Base-by-base conservation (phyloP, 2,113 vertebrate genomes). In the Dromas ardeola region DNA sequence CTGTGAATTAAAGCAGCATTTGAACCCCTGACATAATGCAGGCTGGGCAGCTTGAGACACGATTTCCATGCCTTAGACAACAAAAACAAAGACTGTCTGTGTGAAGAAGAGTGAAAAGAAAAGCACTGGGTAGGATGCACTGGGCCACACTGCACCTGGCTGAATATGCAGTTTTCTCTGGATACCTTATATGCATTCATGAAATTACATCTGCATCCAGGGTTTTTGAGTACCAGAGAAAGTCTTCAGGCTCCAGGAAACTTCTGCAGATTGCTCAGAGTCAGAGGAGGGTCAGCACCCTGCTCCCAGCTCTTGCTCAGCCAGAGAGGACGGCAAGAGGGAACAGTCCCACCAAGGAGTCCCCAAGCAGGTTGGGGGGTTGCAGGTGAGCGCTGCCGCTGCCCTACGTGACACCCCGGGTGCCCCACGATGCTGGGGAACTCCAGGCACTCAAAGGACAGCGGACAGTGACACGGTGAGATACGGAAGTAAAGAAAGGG, bases 61-160 rank as follows among this genome's bases (percentile, higher is more conserved):
- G 2, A 89, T 66, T 84, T 84, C 81, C 81, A 86, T 43, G 72
- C 53, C 65, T 86, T 84, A 62, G 40, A 47, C 59, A 91, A 73
- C 22, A 94, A 86, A 85, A 94, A 69, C 81, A 89, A 97, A 91
- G 84, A 49, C 36, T 45, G 63, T 26, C 78, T 95, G 45, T 53
- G 63, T 81, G 58, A 91, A 74, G 58, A 93, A 82, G 36, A 49
- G 49, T 40, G 15, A 93, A 65, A 91, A 92, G 38, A 69, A 76
- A 90, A 91, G 65, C 84, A 74, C 11, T 27, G 43, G 21, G 26
- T 69, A 83, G 49, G 71, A 80, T 29, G 61, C n/a, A 72, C 4
- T 49, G 14, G 23, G 49, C 26, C 29, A 62, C 40, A 6, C 38
- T 71, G 50, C 42, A 87, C 36, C 72, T 93, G 71, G 69, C 58